These are phyloP conservation scores for Uloborus diversus DNA, from an alignment of 1,140 invertebrate genomes.

Conservation along the genomic window DNA sequence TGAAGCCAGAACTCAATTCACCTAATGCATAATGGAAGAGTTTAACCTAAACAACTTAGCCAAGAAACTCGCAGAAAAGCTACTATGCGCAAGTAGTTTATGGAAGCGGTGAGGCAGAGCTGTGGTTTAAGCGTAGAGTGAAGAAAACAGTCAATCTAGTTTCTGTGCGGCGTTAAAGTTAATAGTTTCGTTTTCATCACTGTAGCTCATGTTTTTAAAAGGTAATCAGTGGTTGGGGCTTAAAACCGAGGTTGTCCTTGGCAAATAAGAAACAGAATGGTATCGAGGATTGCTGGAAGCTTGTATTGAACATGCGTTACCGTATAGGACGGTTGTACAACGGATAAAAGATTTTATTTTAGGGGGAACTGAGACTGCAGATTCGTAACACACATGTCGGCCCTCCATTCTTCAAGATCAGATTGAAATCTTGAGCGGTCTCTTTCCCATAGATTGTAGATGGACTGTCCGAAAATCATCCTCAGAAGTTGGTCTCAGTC, in stretches of 20 bases:
- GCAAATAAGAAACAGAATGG: background rate
- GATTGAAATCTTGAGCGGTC: background rate
- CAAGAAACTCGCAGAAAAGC: no score
- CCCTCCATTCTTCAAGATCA: background rate
- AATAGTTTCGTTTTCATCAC: background rate
- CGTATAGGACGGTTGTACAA: background rate
- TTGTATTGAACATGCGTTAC: background rate
- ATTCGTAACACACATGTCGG: background rate
- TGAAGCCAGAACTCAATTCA: no score
- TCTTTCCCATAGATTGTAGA: background rate
- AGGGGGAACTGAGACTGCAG: background rate
- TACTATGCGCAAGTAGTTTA: background rate
- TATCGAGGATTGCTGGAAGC: background rate
- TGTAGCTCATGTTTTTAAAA: background rate
- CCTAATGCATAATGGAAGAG: background rate
- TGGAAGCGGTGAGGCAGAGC: background rate
- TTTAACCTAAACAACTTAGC: no score
- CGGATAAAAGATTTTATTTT: background rate
- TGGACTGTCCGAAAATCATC: conserved; percentile 4
- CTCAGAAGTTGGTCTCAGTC: background rate
- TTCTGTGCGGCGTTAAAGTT: background rate
- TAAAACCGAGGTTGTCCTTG: background rate
- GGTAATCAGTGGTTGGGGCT: background rate
- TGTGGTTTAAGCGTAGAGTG: background rate
- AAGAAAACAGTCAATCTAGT: background rate